phyloP scores from a whole-genome alignment of 2,888 invertebrate species.

The Andrena haemorrhoa region DNA sequence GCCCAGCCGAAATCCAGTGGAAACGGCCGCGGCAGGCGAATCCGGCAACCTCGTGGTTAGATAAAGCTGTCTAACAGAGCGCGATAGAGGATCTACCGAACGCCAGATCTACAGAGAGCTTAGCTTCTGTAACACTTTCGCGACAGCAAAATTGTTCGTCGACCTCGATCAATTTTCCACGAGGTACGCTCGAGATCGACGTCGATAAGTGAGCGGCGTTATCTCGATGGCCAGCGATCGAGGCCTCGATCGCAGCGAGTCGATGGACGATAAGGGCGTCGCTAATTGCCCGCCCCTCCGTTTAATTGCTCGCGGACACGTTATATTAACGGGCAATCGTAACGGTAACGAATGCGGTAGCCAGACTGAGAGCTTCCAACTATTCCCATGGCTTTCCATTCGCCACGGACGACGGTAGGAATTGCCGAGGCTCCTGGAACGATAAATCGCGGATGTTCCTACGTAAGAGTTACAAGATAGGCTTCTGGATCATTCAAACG shows the following conservation, averaged over 20 bases:
- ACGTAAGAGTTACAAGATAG: too few relatives aligned
- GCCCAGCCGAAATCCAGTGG: not conserved
- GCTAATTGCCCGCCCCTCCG: constrained; percentile 56
- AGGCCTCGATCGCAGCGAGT: constrained; percentile 46
- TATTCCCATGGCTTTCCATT: constrained; percentile 3
- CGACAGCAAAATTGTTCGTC: not conserved
- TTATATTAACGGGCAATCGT: constrained; percentile 45
- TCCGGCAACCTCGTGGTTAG: too few relatives aligned
- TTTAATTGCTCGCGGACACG: constrained; percentile 56
- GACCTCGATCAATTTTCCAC: constrained; percentile 31
- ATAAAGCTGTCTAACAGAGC: too few relatives aligned
- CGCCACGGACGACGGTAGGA: not conserved
- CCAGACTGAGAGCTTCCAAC: constrained; percentile 19
- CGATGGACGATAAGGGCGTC: constrained; percentile 51
- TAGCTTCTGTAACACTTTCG: not conserved
- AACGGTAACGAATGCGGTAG: constrained; percentile 52
- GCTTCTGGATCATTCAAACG: not conserved
- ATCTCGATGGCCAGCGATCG: constrained; percentile 29
- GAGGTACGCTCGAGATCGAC: constrained; percentile 20
- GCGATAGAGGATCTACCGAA: not conserved
- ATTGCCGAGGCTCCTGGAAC: too few relatives aligned
- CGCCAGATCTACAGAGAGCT: too few relatives aligned
- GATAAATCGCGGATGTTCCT: too few relatives aligned
- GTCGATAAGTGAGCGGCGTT: constrained; percentile 36
- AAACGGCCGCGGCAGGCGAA: not conserved